Evolutionary conservation across 1,140 invertebrate genomes (phyloP), one percentile per base, ranked within the genome.

Genomic region (Cherax destructor): DNA sequence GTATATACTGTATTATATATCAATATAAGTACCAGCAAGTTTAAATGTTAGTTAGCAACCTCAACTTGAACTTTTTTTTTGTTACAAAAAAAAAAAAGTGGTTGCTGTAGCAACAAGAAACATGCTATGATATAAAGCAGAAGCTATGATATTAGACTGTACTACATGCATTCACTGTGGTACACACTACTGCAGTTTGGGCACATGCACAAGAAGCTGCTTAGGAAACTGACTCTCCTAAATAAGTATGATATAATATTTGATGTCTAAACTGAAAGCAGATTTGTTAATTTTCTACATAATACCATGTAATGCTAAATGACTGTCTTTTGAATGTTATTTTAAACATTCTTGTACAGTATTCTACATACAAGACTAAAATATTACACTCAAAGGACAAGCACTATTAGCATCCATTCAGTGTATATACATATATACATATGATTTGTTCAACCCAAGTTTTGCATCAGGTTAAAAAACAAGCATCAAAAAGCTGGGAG

Each of bases 111-210:
- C 69, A 74, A 81, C n/a, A 56, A 16, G 13, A 50, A 21, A 81
- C 79, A 81, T 81, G 79, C 79, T 56, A 80, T 10, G n/a, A 30
- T 30, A 21, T 21, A 74, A 1, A 10, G 69, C 69, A 74, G 7
- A 74, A 74, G n/a, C 69, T 30, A 5, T 74, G 11, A 30, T 74
- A 7, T 74, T 74, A 74, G 21, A 74, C 24, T 74, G 30, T n/a
- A 81, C 79, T n/a, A 81, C 79, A 81, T 81, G 79, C 79, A 81
- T 56, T 47, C 50, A 56, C 79, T 52, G 50, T 56, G 79, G 79
- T 56, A 81, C 13, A 50, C 18, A 81, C 24, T 41, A 41, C 30
- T 41, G 30, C 30, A 56, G n/a, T 30, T 56, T 81, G 56, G 21
- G 24, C 11, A 79, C 79, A 21, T 81, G 79, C 79, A 81, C 21